Evolutionary conservation across 2,888 invertebrate genomes (phyloP).

Genomic region (Caenorhabditis drosophilae): DNA sequence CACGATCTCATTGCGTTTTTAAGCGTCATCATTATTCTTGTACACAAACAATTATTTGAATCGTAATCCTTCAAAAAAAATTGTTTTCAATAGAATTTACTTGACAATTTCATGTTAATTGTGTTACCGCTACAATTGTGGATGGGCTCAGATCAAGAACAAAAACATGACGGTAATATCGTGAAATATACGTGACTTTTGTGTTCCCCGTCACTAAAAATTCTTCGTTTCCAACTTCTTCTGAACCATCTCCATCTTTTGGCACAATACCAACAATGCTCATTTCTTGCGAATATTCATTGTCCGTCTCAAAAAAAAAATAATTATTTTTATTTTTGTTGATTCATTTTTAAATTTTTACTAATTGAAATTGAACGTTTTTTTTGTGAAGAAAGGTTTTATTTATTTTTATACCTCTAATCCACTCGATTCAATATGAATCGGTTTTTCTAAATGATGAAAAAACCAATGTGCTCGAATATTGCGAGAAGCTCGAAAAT

Average conservation of each 20-base stretch:
- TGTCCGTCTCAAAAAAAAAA: slow-evolving; percentile 3
- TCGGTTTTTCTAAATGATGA: slow-evolving; percentile 70
- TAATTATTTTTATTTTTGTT: not conserved
- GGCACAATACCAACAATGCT: slow-evolving; percentile 48
- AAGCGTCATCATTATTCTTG: slow-evolving; percentile 69
- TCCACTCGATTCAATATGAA: slow-evolving; percentile 27
- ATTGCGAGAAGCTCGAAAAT: slow-evolving; percentile 78
- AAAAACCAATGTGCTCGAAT: slow-evolving; percentile 80
- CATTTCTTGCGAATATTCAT: slow-evolving; percentile 41
- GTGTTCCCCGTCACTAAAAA: slow-evolving; percentile 46
- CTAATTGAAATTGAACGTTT: not conserved
- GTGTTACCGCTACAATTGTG: slow-evolving; percentile 77
- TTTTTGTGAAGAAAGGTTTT: not conserved
- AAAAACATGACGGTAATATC: slow-evolving; percentile 79
- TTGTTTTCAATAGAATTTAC: not conserved
- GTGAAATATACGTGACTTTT: slow-evolving; percentile 76
- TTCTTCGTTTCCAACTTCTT: slow-evolving; percentile 33
- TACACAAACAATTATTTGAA: slow-evolving; percentile 69
- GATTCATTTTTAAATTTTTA: not conserved
- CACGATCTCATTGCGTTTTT: slow-evolving; percentile 69
- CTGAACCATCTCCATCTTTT: slow-evolving; percentile 22
- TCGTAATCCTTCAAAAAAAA: slow-evolving; percentile 69
- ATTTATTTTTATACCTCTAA: not conserved
- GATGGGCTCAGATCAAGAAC: slow-evolving; percentile 83
- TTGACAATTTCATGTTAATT: no score